Base-by-base conservation (phyloP, 2,797 vertebrate species). In the Ctenopoma kingsleyae region DNA sequence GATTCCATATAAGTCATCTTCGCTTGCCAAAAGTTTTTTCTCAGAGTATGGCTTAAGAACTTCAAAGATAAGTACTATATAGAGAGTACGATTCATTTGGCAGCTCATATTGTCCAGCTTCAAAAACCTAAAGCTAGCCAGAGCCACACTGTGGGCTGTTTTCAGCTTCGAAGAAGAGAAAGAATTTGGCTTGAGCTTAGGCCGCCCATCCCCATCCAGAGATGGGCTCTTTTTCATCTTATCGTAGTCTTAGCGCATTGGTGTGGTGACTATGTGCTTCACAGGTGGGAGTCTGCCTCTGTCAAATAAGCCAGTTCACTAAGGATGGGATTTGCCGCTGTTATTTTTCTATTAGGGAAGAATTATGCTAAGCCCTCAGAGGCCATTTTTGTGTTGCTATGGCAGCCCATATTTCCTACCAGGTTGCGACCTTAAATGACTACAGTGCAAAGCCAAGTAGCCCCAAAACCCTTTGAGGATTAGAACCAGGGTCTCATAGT, bases 381-480 rank as follows among this genome's bases (percentile, higher is more conserved):
- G 96, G 96, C 96, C 96, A 98, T 98, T 96, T 98, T 94, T 97
- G 95, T 93, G 97, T 99, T 98, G 95, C 96, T 95, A 97, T 97
- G 96, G 96, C 93, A 98, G 97, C 97, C 95, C 92, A 95, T 96
- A 97, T 97, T 98, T 98, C 96, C 97, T 96, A 96, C 96, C 96
- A 95, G 97, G 96, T 97, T 98, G 95, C 92, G 96, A 98, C 97
- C 97, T 96, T 95, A 96, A 97, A 96, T 96, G 96, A 97, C 96
- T 97, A 96, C 96, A 96, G 95, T 97, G 95, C 95, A 95, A 96
- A 97, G 95, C 95, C 95, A 96, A 95, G 92, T 96, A 96, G 96
- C 96, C 95, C 93, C 90, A 63, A 90, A 94, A 93, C 81, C 93
- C 96, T 98, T 96, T 96, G 96, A 97, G 97, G 96, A 96, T 97